Conservation (phyloP, 2,888 invertebrate genomes). For the Phyllotreta striolata region DNA sequence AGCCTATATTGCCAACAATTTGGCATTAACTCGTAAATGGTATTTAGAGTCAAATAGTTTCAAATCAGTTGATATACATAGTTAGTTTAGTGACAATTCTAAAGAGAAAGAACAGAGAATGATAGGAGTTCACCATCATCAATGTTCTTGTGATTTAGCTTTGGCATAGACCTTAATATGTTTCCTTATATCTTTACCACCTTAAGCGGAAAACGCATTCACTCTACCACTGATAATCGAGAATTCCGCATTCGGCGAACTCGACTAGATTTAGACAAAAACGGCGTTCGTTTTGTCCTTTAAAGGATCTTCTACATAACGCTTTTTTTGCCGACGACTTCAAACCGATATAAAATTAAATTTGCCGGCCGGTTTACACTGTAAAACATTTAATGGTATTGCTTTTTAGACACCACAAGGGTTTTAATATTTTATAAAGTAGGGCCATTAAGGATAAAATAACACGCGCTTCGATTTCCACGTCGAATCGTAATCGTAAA, state of each 20-base stretch:
- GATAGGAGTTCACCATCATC: too few relatives aligned
- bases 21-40: too few relatives aligned
- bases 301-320: conserved; percentile 18
- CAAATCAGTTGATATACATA: too few relatives aligned
- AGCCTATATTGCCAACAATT: too few relatives aligned
- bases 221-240: conserved; percentile 16
- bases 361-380: conserved; percentile 49
- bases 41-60: too few relatives aligned
- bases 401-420: conserved; percentile 52
- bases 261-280: conserved; percentile 26
- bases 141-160: too few relatives aligned
- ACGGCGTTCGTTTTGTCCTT: conserved; percentile 29
- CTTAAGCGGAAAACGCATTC: conserved; percentile 5
- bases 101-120: too few relatives aligned
- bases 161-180: too few relatives aligned
- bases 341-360: conserved; percentile 54
- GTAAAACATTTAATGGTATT: conserved; percentile 58
- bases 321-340: conserved; percentile 49
- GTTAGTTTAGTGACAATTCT: too few relatives aligned
- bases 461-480: conserved; percentile 35
- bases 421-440: conserved; percentile 55
- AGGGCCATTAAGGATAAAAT: conserved; percentile 46
- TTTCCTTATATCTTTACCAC: not conserved
- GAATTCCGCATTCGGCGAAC: conserved; percentile 24
- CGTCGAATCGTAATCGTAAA: conserved; percentile 17